Base-by-base conservation (phyloP, 1,140 invertebrate genomes). In the Micrasema minimum region DNA sequence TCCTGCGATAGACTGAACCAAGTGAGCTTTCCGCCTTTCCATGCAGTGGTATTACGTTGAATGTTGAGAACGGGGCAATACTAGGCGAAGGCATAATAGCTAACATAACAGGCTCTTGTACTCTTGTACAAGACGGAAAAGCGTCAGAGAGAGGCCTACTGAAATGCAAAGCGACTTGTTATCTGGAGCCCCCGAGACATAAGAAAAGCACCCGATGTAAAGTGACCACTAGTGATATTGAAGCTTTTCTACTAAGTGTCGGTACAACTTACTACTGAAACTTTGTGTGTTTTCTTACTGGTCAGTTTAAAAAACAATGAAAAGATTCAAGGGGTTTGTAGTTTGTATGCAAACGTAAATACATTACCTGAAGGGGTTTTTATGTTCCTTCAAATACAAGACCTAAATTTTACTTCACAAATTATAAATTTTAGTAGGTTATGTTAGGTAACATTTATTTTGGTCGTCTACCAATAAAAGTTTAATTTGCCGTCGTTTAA, bases 1-100 rank as follows among this genome's bases (percentile, higher is more conserved):
- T 59, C 66, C 66, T 50, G 61, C 67, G 59, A 50, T 48, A 69
- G 48, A 73, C 72, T 73, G 72, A 73, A 50, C 69, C 7, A 31
- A 31, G 26, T 31, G 26, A 31, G 26, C 26, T 31, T 31, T 31
- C n/a, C n/a, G 7, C 26, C 26, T 69, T 59, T 41, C 14, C 55
- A 1, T 14, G 16, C 18, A 12, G 55, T 14, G 35, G 55, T 59
- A 41, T 31, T 31, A 31, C 26, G 26, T 31, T 31, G 26, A 31
- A 31, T 59, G 37, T 59, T 59, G 35, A 16, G 35, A 31, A 59
- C 14, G 55, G 55, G 22, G 55, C 55, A 41, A 59, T 59, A 59
- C 55, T 59, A 59, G 55, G 22, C 51, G 51, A 55, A 55, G 51
- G 26, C 51, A 55, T 55, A 55, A 31, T 31, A 31, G 26, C 26